Evolutionary conservation across 2,113 vertebrate genomes (phyloP).

Genomic region (Cinclus cinclus): DNA sequence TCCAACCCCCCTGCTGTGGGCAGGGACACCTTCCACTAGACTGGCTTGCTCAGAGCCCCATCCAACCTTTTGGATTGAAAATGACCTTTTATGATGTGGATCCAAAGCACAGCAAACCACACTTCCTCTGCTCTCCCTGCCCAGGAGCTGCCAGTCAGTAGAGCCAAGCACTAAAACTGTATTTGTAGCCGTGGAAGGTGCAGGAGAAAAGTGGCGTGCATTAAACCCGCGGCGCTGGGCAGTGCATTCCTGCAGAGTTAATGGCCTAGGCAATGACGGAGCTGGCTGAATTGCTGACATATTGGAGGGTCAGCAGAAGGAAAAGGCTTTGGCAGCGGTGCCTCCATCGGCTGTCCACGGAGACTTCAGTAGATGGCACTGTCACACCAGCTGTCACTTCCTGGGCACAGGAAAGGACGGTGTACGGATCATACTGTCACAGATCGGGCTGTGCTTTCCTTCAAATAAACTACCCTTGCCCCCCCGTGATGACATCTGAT

Average conservation of each 20-base stretch:
- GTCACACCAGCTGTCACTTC: background rate
- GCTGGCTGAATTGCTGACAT: background rate
- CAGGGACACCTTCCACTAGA: background rate
- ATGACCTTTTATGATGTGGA: background rate
- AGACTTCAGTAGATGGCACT: slow-evolving; percentile 49
- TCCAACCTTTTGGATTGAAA: background rate
- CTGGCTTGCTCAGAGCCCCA: background rate
- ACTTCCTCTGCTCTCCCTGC: background rate
- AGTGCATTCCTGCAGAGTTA: background rate
- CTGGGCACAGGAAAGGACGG: background rate
- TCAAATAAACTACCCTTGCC: background rate
- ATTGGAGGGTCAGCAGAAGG: background rate
- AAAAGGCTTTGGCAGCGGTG: background rate
- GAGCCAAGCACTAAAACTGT: background rate
- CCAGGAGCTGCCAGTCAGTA: background rate
- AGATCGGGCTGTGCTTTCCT: background rate
- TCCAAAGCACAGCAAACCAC: background rate
- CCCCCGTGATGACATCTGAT: background rate
- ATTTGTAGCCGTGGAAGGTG: background rate
- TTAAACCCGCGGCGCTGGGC: background rate
- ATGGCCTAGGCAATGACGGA: background rate
- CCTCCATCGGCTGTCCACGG: background rate
- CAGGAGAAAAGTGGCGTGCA: background rate
- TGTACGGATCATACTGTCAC: background rate
- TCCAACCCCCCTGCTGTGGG: background rate